phyloP scores from a whole-genome alignment of 2,113 vertebrate species.

The Thunnus maccoyii region DNA sequence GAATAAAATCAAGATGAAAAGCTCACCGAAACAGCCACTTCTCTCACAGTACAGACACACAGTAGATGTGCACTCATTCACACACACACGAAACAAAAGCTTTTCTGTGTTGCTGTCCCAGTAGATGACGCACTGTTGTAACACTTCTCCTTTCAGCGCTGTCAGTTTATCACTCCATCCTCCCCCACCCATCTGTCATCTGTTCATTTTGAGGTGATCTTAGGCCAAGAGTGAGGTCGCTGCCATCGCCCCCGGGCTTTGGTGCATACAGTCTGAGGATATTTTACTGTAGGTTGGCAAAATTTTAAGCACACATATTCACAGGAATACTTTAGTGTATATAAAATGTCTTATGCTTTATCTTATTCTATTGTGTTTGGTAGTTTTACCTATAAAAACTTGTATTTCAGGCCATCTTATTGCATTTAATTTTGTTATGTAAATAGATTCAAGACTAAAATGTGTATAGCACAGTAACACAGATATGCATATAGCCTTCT shows the following conservation, averaged over 20 bases:
- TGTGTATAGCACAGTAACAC: not conserved
- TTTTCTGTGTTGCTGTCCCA: not conserved
- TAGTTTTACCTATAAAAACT: not conserved
- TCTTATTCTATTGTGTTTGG: not conserved
- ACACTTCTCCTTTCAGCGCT: slow-evolving; percentile 40
- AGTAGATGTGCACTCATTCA: not conserved
- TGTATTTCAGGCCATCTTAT: not conserved
- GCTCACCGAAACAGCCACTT: too few species aligned
- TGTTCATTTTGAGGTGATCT: slow-evolving; percentile 51
- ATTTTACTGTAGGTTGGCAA: slow-evolving; percentile 15
- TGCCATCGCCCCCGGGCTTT: slow-evolving; percentile 10
- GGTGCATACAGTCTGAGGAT: not conserved
- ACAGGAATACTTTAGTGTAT: not conserved
- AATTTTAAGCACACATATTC: not conserved
- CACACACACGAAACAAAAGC: slow-evolving; percentile 10
- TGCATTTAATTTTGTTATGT: not conserved
- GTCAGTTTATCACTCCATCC: slow-evolving; percentile 49
- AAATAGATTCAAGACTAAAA: not conserved
- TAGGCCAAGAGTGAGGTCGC: slow-evolving; percentile 17
- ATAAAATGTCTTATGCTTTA: not conserved
- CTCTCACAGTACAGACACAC: not conserved
- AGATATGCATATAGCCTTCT: not conserved
- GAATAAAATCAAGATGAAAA: not conserved
- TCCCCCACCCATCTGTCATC: slow-evolving; percentile 54
- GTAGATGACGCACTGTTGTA: slow-evolving; percentile 41